Evolutionary conservation across 2,888 invertebrate genomes (phyloP).

Genomic region (Erebia aethiops): DNA sequence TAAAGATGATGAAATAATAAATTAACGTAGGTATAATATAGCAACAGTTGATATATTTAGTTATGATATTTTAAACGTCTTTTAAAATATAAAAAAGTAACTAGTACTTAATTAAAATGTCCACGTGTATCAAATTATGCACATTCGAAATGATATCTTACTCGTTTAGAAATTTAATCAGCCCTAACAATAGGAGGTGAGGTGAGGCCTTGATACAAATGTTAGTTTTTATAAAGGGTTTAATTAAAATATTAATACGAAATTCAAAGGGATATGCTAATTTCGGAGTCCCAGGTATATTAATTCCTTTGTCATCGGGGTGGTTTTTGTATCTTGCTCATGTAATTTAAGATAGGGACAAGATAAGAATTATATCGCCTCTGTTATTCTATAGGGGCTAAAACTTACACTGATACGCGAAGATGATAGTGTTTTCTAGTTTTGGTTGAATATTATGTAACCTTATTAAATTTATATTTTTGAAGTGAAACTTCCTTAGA

Average conservation of each 20-base stretch:
- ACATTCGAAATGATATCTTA: slow-evolving; percentile 29
- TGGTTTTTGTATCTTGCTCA: slow-evolving; percentile 25
- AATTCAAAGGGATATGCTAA: slow-evolving; percentile 34
- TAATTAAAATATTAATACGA: slow-evolving; percentile 31
- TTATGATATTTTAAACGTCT: background rate
- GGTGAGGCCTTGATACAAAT: slow-evolving; percentile 25
- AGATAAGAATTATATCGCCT: slow-evolving; percentile 25
- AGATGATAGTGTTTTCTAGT: background rate
- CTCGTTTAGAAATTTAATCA: slow-evolving; percentile 22
- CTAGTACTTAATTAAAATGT: slow-evolving; percentile 14
- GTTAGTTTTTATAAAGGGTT: slow-evolving; percentile 25
- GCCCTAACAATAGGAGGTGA: slow-evolving; percentile 29
- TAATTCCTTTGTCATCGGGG: slow-evolving; percentile 27
- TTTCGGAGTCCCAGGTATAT: slow-evolving; percentile 25
- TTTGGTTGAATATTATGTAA: background rate
- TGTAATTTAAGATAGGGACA: slow-evolving; percentile 24
- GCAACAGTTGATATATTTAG: background rate
- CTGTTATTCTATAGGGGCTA: slow-evolving; percentile 3
- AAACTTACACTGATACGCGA: background rate
- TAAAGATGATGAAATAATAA: too few species aligned
- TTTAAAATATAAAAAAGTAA: background rate
- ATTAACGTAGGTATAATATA: background rate
- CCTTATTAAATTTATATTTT: too few species aligned
- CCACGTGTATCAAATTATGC: slow-evolving; percentile 24
- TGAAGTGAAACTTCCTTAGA: too few species aligned